These are phyloP conservation scores for Apantesis nais DNA, from an alignment of 2,888 invertebrate genomes.

Conservation along the genomic window DNA sequence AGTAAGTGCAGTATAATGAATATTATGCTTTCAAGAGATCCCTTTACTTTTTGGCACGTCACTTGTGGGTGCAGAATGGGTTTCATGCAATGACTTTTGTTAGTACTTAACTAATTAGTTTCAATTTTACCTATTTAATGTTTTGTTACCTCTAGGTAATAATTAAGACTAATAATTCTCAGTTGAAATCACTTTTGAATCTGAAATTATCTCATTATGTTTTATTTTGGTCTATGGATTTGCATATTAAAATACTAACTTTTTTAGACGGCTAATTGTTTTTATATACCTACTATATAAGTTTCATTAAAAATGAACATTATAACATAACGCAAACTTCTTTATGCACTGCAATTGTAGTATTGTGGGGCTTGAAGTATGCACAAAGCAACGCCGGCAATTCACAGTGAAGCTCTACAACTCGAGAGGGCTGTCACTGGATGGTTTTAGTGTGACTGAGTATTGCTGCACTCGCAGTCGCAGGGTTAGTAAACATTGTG, in stretches of 20 bases:
- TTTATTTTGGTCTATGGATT: not conserved
- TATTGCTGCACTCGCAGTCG: conserved; percentile 54
- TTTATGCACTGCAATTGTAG: conserved; percentile 31
- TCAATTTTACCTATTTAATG: not conserved
- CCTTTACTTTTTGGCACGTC: conserved; percentile 50
- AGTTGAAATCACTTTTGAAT: too few relatives aligned
- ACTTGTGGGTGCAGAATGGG: conserved; percentile 29
- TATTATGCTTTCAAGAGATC: conserved; percentile 60
- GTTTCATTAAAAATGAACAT: conserved; percentile 1
- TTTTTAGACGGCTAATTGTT: not conserved
- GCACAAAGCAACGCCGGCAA: conserved; percentile 45
- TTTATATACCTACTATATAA: not conserved
- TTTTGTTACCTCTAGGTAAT: not conserved
- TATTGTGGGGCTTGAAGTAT: conserved; percentile 41
- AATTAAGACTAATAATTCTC: too few relatives aligned
- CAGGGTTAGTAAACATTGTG: conserved; percentile 66
- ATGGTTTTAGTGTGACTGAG: conserved; percentile 47
- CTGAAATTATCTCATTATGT: not conserved
- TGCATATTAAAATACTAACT: not conserved
- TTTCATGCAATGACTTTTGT: not conserved
- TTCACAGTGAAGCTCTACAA: conserved; percentile 51
- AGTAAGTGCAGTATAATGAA: conserved; percentile 76
- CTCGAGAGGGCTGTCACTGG: conserved; percentile 42
- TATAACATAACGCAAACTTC: conserved; percentile 8
- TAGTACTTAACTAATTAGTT: conserved; percentile 1